These are phyloP conservation scores for Ferrisia virgata DNA, from an alignment of 2,888 invertebrate species.

Conservation along the genomic window DNA sequence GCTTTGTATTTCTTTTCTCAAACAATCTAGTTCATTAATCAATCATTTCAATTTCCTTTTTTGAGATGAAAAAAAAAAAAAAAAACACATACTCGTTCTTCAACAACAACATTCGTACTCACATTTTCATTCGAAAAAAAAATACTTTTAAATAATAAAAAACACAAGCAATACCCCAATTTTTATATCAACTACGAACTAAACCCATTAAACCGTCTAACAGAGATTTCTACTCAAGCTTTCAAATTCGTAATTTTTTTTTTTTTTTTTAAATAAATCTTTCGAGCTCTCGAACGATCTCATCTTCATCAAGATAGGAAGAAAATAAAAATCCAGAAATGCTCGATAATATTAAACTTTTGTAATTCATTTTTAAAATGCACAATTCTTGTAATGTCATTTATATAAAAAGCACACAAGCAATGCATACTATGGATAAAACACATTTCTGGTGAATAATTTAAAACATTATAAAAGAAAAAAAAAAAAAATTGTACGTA, in stretches of 20 bases:
- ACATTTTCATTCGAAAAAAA: not conserved
- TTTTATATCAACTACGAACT: not conserved
- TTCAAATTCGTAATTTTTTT: not conserved
- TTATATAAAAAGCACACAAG: conserved; percentile 37
- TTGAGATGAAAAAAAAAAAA: no score
- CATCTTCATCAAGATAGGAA: not conserved
- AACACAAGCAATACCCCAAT: not conserved
- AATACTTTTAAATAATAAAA: not conserved
- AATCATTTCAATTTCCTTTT: not conserved
- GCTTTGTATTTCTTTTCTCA: not conserved
- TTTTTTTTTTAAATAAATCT: not conserved
- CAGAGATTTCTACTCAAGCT: not conserved
- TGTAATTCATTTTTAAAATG: conserved; percentile 33
- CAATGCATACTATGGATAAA: conserved; percentile 49
- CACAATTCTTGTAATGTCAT: conserved; percentile 4
- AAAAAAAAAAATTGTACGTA: conserved; percentile 1
- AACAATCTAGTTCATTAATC: not conserved
- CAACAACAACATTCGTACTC: not conserved
- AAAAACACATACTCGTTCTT: not conserved
- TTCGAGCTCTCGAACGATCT: not conserved
- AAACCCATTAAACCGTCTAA: not conserved
- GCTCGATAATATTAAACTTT: conserved; percentile 8
- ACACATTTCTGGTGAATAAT: conserved; percentile 35
- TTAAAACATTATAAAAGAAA: conserved; percentile 22
- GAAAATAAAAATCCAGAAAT: conserved; percentile 24